A percentile compares a stretch with the other conserved stretches of the same genome.
phyloP scores from a whole-genome alignment of 2,797 vertebrate species.

The Molossus molossus region DNA sequence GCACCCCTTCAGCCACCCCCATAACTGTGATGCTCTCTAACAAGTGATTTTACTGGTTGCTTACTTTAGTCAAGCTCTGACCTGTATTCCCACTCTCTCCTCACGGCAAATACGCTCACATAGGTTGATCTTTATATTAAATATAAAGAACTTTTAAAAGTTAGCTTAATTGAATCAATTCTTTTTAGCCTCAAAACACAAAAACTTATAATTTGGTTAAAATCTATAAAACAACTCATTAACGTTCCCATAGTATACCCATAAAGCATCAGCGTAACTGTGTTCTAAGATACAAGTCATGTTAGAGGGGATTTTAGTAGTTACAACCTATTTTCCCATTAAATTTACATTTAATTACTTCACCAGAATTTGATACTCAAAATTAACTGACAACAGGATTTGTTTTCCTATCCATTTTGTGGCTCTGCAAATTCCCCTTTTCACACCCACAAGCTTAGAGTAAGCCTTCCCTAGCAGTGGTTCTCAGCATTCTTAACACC shows the following conservation, averaged over 20 bases:
- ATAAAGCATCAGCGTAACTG: not conserved
- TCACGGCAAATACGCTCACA: not conserved
- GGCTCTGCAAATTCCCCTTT: not conserved
- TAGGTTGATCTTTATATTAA: no score
- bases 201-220: not conserved
- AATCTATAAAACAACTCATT: not conserved
- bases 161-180: constrained; percentile 66
- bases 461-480: not conserved
- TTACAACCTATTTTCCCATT: not conserved
- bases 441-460: not conserved
- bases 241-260: not conserved
- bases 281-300: not conserved
- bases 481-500: no score
- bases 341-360: not conserved
- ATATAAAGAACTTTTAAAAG: no score
- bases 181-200: constrained; percentile 36
- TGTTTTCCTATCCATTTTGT: not conserved
- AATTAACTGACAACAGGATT: not conserved
- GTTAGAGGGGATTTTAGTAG: not conserved
- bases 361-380: constrained; percentile 1
- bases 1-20: no score
- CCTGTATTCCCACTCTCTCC: not conserved
- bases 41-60: not conserved
- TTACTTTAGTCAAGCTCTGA: not conserved
- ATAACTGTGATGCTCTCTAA: not conserved